A percentile compares a stretch with the other conserved stretches of the same genome.
Conservation (phyloP, 2,797 vertebrate species). For the Acipenser oxyrinchus region DNA sequence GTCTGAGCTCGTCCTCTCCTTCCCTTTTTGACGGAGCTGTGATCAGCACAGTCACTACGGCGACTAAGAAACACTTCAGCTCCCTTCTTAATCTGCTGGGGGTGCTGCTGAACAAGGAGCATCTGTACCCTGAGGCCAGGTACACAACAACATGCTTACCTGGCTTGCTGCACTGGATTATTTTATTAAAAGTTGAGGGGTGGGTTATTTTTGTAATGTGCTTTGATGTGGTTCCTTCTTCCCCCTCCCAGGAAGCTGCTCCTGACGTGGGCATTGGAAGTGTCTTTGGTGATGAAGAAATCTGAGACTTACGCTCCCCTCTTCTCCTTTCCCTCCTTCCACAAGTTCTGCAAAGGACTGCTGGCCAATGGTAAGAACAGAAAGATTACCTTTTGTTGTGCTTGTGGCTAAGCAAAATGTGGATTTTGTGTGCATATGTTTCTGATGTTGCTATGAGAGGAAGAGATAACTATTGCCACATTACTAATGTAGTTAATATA, state of each 20-base stretch:
- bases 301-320: conserved; percentile 88
- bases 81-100: conserved; percentile 86
- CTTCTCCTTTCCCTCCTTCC: conserved; percentile 87
- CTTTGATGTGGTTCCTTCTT: too few relatives aligned
- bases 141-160: conserved; percentile 27
- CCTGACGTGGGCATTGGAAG: conserved; percentile 91
- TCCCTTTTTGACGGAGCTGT: conserved; percentile 94
- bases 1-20: conserved; percentile 91
- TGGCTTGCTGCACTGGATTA: too few relatives aligned
- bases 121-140: conserved; percentile 84
- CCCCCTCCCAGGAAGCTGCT: conserved; percentile 70
- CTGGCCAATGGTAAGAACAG: conserved; percentile 77
- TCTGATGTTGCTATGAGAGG: too few relatives aligned
- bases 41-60: conserved; percentile 97
- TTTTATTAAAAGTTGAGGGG: too few relatives aligned
- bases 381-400: too few relatives aligned
- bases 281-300: conserved; percentile 88
- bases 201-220: too few relatives aligned
- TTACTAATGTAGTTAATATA: too few relatives aligned
- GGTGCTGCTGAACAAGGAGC: conserved; percentile 78
- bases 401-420: too few relatives aligned
- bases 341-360: conserved; percentile 90
- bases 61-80: conserved; percentile 96
- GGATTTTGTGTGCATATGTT: too few relatives aligned
- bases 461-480: too few relatives aligned